Conservation (phyloP, 2,113 vertebrate species). For the Amphilophus citrinellus region DNA sequence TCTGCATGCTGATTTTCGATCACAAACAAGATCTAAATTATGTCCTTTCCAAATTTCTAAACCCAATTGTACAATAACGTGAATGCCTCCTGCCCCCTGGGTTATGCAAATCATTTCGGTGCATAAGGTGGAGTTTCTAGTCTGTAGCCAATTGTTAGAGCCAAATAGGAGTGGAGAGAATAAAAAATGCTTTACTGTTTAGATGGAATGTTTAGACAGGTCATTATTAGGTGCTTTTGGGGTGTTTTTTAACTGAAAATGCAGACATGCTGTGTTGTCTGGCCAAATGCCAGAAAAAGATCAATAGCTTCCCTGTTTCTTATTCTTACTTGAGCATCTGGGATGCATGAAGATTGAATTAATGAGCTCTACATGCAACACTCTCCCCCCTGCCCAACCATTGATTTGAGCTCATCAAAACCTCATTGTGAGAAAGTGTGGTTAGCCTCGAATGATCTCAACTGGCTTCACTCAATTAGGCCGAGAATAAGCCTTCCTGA, state of each 20-base stretch:
- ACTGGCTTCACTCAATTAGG: conserved; percentile 73
- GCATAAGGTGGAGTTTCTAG: not conserved
- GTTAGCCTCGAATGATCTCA: conserved; percentile 73
- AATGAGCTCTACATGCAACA: conserved; percentile 62
- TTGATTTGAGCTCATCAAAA: conserved; percentile 78
- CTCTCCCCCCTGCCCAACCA: conserved; percentile 47
- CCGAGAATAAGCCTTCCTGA: conserved; percentile 53
- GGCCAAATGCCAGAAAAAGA: conserved; percentile 56
- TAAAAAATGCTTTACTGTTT: conserved; percentile 20
- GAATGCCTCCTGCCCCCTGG: conserved; percentile 18
- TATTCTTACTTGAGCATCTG: conserved; percentile 51
- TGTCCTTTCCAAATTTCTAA: conserved; percentile 38
- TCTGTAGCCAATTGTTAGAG: not conserved
- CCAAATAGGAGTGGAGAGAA: conserved; percentile 19
- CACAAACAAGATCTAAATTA: conserved; percentile 43
- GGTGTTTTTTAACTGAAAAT: not conserved
- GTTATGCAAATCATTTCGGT: conserved; percentile 38
- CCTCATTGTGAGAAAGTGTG: conserved; percentile 66
- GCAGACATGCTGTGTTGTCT: conserved; percentile 40
- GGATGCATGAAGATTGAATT: conserved; percentile 70
- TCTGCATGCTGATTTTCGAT: conserved; percentile 44
- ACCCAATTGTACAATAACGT: conserved; percentile 18
- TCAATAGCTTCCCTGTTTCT: conserved; percentile 63
- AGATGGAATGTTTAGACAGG: conserved; percentile 24
- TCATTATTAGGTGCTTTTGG: conserved; percentile 31